Base-by-base conservation (phyloP, 2,113 vertebrate species). In the Hydrochoerus hydrochaeris region DNA sequence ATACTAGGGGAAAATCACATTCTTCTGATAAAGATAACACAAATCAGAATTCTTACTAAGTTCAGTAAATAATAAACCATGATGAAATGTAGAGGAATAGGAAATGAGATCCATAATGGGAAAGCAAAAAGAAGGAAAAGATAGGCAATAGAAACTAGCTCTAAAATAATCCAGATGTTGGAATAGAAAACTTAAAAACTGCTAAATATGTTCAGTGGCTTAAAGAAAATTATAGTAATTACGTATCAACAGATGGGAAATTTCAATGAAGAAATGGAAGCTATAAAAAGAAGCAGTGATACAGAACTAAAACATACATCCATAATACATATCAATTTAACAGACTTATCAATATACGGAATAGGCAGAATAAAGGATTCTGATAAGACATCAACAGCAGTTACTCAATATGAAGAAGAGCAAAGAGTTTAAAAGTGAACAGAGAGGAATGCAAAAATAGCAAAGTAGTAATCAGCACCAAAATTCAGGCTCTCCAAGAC, bases 101-200 rank as follows among this genome's bases (percentile, higher is more conserved):
- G 30, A 94, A 83, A 52, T 88, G 14, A 88, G 67, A 88, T 65
- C 58, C 26, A 84, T 7, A 67, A 22, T 41, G 82, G 10, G 58
- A 86, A 91, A 80, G 13, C 65, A 90, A 67, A 85, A 90, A 85
- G 20, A 44, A 82, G 57, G 41, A 38, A 94, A 82, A 94, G 44
- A 63, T 7, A 78, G 10, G 69, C 67, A 69, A 67, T 30, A 77
- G 69, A 88, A 85, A 8, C 41, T n/a, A 58, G 9, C 19, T 49
- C 46, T 26, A 44, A 58, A 44, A 58, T 57, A 28, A 58, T 10
- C 24, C 52, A 92, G 16, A 77, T 80, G 52, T 71, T 78, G 44
- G 41, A 54, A 57, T 26, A 63, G 20, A 85, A 81, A 65, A 20
- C 22, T 58, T 91, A 38, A 75, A 87, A 73, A 58, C 7, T 60